These are phyloP conservation scores for Rapana venosa DNA, from an alignment of 2,888 invertebrate species.

Conservation along the genomic window DNA sequence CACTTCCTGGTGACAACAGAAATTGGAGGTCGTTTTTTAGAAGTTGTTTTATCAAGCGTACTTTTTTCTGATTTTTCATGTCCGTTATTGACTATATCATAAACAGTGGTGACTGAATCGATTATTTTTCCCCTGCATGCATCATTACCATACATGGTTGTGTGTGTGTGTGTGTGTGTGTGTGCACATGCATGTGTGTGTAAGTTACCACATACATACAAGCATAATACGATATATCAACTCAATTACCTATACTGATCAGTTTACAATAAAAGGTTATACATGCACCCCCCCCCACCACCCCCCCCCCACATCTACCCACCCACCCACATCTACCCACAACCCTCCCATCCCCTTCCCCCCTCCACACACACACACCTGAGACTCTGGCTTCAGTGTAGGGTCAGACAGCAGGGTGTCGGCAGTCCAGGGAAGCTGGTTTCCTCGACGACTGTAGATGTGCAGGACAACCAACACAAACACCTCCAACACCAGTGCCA, in stretches of 20 bases:
- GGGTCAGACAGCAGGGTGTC: conserved; percentile 28
- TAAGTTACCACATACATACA: background rate
- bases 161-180: background rate
- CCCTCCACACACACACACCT: background rate
- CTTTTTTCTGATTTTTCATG: too few species aligned
- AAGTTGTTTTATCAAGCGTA: too few species aligned
- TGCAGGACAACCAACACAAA: conserved; percentile 72
- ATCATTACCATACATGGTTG: background rate
- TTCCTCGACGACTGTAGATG: conserved; percentile 63
- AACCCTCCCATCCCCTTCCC: too few species aligned
- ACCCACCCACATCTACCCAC: background rate
- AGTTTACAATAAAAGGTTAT: background rate
- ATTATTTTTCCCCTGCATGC: too few species aligned
- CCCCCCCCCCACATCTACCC: background rate
- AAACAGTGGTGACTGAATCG: too few species aligned
- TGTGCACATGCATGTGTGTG: background rate
- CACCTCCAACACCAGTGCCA: conserved; percentile 65
- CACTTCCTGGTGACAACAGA: background rate
- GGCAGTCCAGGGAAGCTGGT: conserved; percentile 44
- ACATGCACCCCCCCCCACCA: background rate
- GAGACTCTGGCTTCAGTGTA: conserved; percentile 9
- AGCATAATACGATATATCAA: background rate
- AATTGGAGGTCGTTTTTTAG: too few species aligned
- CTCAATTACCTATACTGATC: too few species aligned
- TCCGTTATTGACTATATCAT: too few species aligned